phyloP scores from a whole-genome alignment of 2,888 invertebrate genomes.

The Acleris sparsana region DNA sequence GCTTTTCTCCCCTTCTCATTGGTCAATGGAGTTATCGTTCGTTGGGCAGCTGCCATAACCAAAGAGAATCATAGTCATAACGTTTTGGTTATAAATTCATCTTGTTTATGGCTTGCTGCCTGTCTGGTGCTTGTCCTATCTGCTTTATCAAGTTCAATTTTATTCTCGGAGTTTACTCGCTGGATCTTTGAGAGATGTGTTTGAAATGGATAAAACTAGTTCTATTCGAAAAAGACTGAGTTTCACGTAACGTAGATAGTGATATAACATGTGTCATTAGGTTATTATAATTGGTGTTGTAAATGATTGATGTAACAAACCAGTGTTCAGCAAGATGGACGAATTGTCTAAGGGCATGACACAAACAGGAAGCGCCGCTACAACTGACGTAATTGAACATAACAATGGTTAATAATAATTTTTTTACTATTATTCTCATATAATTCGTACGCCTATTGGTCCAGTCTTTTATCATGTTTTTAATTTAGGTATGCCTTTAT shows the following conservation, averaged over 20 bases:
- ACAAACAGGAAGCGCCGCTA: slow-evolving; percentile 81
- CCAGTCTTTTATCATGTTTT: slow-evolving; percentile 9
- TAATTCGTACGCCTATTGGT: slow-evolving; percentile 7
- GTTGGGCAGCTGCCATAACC: slow-evolving; percentile 30
- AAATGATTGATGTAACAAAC: slow-evolving; percentile 81
- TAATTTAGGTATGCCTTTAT: slow-evolving; percentile 20
- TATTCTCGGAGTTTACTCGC: slow-evolving; percentile 57
- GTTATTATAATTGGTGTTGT: slow-evolving; percentile 66
- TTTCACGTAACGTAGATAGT: slow-evolving; percentile 57
- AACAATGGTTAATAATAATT: slow-evolving; percentile 69
- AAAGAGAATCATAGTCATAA: too few relatives aligned
- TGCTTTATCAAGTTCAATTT: slow-evolving; percentile 58
- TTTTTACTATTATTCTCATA: slow-evolving; percentile 12
- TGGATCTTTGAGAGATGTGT: slow-evolving; percentile 66
- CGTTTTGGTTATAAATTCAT: slow-evolving; percentile 23
- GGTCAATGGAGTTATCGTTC: slow-evolving; percentile 30
- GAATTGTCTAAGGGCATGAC: slow-evolving; percentile 83
- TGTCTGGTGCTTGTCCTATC: slow-evolving; percentile 38
- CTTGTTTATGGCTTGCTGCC: slow-evolving; percentile 36
- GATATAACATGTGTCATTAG: slow-evolving; percentile 59
- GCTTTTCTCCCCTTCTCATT: slow-evolving; percentile 21
- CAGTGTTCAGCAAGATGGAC: slow-evolving; percentile 82
- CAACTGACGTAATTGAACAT: slow-evolving; percentile 80
- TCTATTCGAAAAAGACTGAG: slow-evolving; percentile 67
- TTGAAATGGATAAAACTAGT: slow-evolving; percentile 68